phyloP scores from a whole-genome alignment of 2,797 vertebrate genomes.

The Xiphophorus birchmanni region DNA sequence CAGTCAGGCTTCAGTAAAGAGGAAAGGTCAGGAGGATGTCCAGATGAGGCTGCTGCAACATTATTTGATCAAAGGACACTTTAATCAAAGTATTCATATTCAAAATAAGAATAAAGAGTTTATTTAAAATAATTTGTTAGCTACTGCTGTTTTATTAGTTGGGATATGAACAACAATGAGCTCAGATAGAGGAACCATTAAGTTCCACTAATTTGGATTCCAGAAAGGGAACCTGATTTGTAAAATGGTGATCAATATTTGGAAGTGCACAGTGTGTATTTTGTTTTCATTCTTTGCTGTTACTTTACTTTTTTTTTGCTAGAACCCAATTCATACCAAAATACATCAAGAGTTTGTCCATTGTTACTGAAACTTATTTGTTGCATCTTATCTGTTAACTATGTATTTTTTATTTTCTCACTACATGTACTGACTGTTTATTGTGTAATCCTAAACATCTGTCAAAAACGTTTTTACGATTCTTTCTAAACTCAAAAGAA shows the following conservation, averaged over 20 bases:
- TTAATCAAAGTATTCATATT: neutral
- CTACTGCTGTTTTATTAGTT: neutral
- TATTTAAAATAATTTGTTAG: neutral
- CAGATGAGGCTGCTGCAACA: slow-evolving; percentile 2
- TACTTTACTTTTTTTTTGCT: neutral
- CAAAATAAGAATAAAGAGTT: neutral
- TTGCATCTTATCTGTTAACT: neutral
- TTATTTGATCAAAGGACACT: neutral
- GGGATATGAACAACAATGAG: neutral
- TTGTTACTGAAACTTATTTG: neutral
- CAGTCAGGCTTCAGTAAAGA: neutral
- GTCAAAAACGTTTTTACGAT: neutral
- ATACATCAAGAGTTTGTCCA: neutral
- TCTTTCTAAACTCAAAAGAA: neutral
- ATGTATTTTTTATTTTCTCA: neutral
- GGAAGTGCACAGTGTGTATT: neutral
- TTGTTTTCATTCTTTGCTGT: neutral
- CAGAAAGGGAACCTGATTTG: neutral
- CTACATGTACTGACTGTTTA: neutral
- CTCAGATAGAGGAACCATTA: neutral
- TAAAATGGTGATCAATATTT: neutral
- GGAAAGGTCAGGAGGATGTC: slow-evolving; percentile 28
- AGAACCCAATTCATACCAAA: neutral
- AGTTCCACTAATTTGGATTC: neutral
- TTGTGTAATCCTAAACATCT: neutral